These are phyloP conservation scores for Lepisosteus osseus DNA, from an alignment of 2,113 vertebrate genomes.

Conservation along the genomic window DNA sequence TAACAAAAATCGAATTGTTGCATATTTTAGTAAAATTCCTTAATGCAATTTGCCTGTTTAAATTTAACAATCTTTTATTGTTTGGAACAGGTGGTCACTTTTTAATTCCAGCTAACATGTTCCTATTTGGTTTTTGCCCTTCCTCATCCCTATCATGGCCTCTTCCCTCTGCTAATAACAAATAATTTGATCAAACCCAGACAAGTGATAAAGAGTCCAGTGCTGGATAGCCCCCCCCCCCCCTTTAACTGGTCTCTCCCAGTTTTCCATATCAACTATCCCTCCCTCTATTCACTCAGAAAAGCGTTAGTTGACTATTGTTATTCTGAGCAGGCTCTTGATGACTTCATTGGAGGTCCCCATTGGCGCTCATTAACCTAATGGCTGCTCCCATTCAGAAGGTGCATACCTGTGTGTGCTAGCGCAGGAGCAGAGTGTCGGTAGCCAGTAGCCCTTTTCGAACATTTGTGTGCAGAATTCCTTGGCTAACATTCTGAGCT, in stretches of 20 bases:
- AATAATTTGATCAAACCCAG: slow-evolving; percentile 24
- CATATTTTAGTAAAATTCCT: too few species aligned
- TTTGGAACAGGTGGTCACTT: background rate
- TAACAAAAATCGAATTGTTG: too few species aligned
- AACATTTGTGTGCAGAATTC: slow-evolving; percentile 5
- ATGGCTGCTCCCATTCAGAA: slow-evolving; percentile 50
- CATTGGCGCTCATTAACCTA: slow-evolving; percentile 72
- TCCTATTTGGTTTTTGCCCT: slow-evolving; percentile 10
- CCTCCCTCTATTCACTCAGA: slow-evolving; percentile 65
- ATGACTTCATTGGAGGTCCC: slow-evolving; percentile 75
- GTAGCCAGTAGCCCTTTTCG: slow-evolving; percentile 19
- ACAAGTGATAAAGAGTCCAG: slow-evolving; percentile 16
- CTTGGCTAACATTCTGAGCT: too few species aligned
- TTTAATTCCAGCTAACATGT: slow-evolving; percentile 22
- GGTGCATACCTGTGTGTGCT: slow-evolving; percentile 40
- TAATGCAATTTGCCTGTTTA: too few species aligned
- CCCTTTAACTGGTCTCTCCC: slow-evolving; percentile 39
- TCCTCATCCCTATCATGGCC: slow-evolving; percentile 9
- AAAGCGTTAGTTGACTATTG: slow-evolving; percentile 75
- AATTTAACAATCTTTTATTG: too few species aligned
- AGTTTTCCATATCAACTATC: slow-evolving; percentile 50
- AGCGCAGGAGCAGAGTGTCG: slow-evolving; percentile 21
- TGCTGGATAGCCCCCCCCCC: background rate
- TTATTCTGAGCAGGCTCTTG: slow-evolving; percentile 68
- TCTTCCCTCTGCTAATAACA: slow-evolving; percentile 18